Base-by-base conservation (phyloP, 2,797 vertebrate species). In the Cichlasoma orientale region DNA sequence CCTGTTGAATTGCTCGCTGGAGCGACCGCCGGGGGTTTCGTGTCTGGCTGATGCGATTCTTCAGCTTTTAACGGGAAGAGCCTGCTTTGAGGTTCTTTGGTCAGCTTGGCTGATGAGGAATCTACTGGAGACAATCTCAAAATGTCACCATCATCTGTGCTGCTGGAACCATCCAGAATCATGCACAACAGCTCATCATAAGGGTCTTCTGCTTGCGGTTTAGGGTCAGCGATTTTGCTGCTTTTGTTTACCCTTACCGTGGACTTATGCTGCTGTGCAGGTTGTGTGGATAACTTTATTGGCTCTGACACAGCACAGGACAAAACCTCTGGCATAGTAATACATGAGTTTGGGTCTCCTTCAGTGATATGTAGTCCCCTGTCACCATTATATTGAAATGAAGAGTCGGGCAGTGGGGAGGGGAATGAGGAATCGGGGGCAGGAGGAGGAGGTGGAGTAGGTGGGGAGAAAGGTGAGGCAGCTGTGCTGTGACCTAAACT, bases 151-250 rank as follows among this genome's bases (percentile, higher is more conserved):
- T 76, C 74, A 16, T 83, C 84, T 72, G 77, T 56, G 41, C 70
- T 54, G 38, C 80, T 38, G 33, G 80, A 89, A 70, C 56, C 84
- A 12, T 86, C 87, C 58, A 90, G 68, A 71, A 93, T 82, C 84
- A 90, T 75, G 1, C 81, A 87, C 56, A 94, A 61, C 36, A 94
- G 84, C 36, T 92, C 90, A 3, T 94, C 92, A 16, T 94, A 93
- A 11, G 94, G 93, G 75, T 95, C 93, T 82, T 73, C 86, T 1
- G 88, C 84, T 23, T 61, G 66, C 55, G 87, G 83, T 74, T 84
- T 29, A 3, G 83, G 63, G 14, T 83, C 79, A 0, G 82, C 74
- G n/a, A 23, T 29, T 77, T 54, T 80, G 23, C 54, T 72, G 56
- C 33, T 68, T 68, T 82, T 63, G 18, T 73, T n/a, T 21, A 31